phyloP scores from a whole-genome alignment of 2,113 vertebrate genomes.

The Alouatta palliata region DNA sequence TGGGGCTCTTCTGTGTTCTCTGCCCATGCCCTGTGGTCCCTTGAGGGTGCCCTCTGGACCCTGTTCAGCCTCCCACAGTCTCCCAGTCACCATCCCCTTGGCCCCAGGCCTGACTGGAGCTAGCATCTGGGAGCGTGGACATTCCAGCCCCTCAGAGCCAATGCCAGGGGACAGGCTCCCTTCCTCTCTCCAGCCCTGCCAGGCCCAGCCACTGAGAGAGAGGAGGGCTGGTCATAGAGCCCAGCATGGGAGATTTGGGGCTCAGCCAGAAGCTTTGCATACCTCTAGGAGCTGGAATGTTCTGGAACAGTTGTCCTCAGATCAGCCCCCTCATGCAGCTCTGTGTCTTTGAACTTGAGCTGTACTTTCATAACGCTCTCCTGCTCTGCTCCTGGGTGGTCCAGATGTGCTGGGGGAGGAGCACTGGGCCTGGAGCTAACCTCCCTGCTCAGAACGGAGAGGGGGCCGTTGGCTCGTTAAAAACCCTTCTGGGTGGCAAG shows the following conservation, averaged over 20 bases:
- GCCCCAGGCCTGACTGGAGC: neutral
- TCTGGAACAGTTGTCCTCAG: neutral
- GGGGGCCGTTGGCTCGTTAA: neutral
- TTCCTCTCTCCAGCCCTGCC: neutral
- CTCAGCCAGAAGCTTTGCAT: neutral
- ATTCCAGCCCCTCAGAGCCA: rapidly evolving
- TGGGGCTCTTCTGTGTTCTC: neutral
- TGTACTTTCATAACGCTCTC: neutral
- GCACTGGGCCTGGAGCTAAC: neutral
- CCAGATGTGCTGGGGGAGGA: neutral
- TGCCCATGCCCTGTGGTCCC: neutral
- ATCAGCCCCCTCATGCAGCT: neutral
- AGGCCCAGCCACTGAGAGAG: neutral
- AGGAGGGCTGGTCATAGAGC: neutral
- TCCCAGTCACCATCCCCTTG: neutral
- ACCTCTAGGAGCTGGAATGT: neutral
- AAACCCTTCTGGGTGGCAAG: neutral
- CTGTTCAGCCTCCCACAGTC: neutral
- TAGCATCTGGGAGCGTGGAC: neutral
- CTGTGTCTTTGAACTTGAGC: neutral
- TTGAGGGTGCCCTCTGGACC: rapidly evolving
- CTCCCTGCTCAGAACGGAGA: neutral
- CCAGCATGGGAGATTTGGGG: neutral
- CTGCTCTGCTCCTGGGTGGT: too few relatives aligned
- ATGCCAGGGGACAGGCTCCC: neutral